Evolutionary conservation across 1,140 invertebrate genomes (phyloP).

Genomic region (Drosophila tani): DNA sequence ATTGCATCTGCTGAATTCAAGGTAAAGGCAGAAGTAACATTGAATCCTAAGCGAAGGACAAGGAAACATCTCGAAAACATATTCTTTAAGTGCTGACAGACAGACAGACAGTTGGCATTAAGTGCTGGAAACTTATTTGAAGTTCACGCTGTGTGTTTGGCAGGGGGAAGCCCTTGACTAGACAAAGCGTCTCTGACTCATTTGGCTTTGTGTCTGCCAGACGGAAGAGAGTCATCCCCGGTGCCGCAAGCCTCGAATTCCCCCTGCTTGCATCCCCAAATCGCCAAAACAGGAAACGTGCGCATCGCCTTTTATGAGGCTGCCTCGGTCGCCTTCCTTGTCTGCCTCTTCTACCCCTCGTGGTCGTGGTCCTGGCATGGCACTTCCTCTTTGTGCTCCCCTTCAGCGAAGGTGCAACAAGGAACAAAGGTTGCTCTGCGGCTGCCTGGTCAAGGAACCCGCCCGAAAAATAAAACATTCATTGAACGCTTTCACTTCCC

Average conservation of each 20-base stretch:
- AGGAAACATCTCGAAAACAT: conserved; percentile 7
- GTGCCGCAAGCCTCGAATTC: conserved; percentile 1
- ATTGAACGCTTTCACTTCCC: conserved; percentile 75
- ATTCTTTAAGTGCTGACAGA: conserved; percentile 21
- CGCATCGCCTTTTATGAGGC: conserved; percentile 64
- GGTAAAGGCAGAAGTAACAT: neutral
- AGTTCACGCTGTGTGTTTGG: conserved; percentile 38
- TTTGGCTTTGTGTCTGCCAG: conserved; percentile 63
- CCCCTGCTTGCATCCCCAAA: conserved; percentile 54
- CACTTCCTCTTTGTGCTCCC: conserved; percentile 66
- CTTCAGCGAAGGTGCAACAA: conserved; percentile 46
- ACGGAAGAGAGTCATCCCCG: conserved; percentile 41
- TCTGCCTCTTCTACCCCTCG: conserved; percentile 25
- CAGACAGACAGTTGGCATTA: conserved; percentile 41
- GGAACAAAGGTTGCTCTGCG: conserved; percentile 60
- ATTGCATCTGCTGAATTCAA: neutral
- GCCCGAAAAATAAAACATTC: conserved; percentile 55
- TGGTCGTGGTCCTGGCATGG: conserved; percentile 5
- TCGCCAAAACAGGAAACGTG: conserved; percentile 73
- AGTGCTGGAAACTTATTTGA: conserved; percentile 65
- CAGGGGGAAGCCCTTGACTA: conserved; percentile 39
- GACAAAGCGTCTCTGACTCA: conserved; percentile 75
- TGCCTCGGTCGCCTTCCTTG: conserved; percentile 48
- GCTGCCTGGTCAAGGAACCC: conserved; percentile 67
- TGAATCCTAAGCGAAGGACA: neutral